Evolutionary conservation across 35 echinoderm and acorn worm genomes (phyloP), one percentile per base, ranked within the genome.

Genomic region (Acanthaster planci): DNA sequence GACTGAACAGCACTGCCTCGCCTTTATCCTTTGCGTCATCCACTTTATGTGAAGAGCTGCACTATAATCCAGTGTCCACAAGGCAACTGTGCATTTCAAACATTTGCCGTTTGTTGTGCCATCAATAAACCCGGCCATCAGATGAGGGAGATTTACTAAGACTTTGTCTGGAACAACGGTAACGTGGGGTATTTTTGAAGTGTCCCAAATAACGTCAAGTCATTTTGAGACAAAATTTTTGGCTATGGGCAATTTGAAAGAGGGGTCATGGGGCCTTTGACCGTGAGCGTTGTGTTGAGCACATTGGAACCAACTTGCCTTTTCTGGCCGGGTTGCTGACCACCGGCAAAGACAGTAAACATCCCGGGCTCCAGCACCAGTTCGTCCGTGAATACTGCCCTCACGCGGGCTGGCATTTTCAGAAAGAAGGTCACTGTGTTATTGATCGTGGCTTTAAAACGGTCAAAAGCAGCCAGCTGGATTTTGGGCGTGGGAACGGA

Each of bases 391-490:
- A 86, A 97, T 0, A 97, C 91, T 16, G 95, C 91, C 88, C 89
- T 93, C 35, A 93, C 85, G 16, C 91, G 80, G 14, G 88, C 82
- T 52, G 78, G 68, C 34, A 97, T 93, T 3, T 75, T 81, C 52
- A 93, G 93, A 1, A 55, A 42, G 5, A 93, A n/a, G 3, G 44
- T 76, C 9, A 85, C 36, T 26, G n/a, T 37, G 5, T 54, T 40
- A 15, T 83, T 78, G 15, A 86, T 14, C 51, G 36, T 84, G 64
- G 93, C 88, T 60, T 78, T 17, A 38, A 79, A 84, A 16, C 95
- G 31, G 37, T 81, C 78, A 29, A 97, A 97, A 21, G 79, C 88
- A 51, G 90, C 95, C 23, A 97, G 85, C 40, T 97, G 95, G 17
- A 81, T 30, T 1, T 82, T 88, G 2, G 95, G 95, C 18, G 81